Conservation (phyloP, 2,113 vertebrate species). For the Corythaeola cristata region DNA sequence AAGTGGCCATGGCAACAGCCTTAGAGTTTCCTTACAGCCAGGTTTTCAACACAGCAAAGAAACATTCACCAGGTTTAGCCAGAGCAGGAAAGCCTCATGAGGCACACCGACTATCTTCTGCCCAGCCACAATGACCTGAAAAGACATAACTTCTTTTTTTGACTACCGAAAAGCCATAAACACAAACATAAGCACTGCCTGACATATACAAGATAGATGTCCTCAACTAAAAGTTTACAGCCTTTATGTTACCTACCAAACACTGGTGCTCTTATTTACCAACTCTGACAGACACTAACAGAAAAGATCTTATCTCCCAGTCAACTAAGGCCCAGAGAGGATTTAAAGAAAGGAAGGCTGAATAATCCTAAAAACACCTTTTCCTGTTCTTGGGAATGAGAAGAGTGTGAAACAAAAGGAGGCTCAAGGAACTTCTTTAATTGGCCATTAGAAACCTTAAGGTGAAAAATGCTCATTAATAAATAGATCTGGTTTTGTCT, state of each 20-base stretch:
- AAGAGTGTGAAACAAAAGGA: background rate
- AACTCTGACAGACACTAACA: background rate
- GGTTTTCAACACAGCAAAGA: background rate
- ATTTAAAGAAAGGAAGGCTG: background rate
- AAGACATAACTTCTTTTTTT: background rate
- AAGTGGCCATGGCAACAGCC: background rate
- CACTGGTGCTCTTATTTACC: background rate
- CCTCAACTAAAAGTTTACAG: background rate
- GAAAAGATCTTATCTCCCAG: slow-evolving; percentile 34
- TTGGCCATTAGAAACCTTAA: background rate
- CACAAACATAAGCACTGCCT: background rate
- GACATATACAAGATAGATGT: background rate
- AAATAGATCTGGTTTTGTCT: background rate
- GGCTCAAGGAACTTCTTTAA: background rate
- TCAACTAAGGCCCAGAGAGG: background rate
- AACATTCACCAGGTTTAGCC: background rate
- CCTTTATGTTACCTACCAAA: background rate
- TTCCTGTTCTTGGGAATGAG: background rate
- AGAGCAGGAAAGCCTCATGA: background rate
- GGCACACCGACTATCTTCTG: background rate
- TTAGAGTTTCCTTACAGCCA: background rate
- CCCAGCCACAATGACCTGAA: background rate
- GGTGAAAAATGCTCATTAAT: background rate
- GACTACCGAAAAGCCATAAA: background rate
- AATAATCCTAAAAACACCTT: slow-evolving; percentile 11